phyloP scores from a whole-genome alignment of 2,797 vertebrate genomes.

The Lophius americanus region DNA sequence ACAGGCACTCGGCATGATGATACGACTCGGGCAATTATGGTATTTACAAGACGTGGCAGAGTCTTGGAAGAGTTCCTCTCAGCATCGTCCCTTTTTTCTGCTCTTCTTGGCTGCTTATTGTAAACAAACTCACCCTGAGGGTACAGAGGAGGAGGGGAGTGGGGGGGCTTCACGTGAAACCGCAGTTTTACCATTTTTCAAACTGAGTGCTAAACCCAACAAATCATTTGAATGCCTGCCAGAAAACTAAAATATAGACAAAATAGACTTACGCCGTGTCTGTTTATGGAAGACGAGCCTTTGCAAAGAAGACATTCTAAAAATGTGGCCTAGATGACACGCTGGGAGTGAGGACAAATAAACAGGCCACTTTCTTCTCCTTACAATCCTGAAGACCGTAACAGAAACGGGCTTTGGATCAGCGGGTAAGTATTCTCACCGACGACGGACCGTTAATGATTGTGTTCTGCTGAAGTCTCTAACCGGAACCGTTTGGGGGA shows the following conservation, averaged over 20 bases:
- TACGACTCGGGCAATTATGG: conserved; percentile 83
- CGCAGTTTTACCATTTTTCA: conserved; percentile 56
- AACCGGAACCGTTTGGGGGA: conserved; percentile 36
- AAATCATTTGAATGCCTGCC: conserved; percentile 31
- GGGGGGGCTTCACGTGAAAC: conserved; percentile 44
- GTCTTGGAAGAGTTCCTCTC: conserved; percentile 66
- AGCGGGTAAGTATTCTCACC: too few species aligned
- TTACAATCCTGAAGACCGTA: conserved; percentile 19
- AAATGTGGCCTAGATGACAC: conserved; percentile 43
- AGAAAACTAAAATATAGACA: conserved; percentile 20
- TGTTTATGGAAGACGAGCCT: conserved; percentile 14
- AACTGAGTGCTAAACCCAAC: conserved; percentile 49
- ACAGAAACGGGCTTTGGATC: neutral
- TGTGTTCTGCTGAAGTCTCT: conserved; percentile 16
- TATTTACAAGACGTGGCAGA: conserved; percentile 81
- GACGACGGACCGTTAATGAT: conserved; percentile 34
- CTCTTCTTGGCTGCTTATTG: conserved; percentile 46
- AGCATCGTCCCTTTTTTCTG: conserved; percentile 41
- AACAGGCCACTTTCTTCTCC: conserved; percentile 47
- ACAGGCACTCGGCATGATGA: conserved; percentile 83
- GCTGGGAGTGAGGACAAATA: conserved; percentile 36
- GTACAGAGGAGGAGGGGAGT: conserved; percentile 50
- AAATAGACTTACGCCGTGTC: conserved; percentile 30
- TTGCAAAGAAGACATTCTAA: conserved; percentile 18
- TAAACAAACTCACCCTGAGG: conserved; percentile 67